Percentiles rank a stretch among this genome's conserved stretches.
These are phyloP conservation scores for Spheniscus humboldti DNA, from an alignment of 2,797 vertebrate genomes.

Conservation along the genomic window DNA sequence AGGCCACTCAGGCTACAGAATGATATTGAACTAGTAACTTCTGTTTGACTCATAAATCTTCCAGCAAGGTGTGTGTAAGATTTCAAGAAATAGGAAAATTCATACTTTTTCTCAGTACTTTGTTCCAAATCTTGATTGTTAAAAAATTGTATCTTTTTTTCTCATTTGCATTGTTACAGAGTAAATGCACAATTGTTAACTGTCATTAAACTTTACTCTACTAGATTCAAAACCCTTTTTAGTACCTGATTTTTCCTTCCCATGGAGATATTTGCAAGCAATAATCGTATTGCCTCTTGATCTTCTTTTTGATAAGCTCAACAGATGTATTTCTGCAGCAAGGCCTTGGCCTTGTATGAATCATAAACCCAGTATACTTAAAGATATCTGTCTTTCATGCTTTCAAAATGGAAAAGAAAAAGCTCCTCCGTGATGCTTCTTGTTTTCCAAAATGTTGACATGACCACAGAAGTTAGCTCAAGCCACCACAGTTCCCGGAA, in stretches of 20 bases:
- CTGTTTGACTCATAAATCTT: neutral
- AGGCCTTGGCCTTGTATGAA: neutral
- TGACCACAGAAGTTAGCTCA: neutral
- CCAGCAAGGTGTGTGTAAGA: neutral
- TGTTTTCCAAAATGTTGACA: neutral
- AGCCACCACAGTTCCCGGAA: neutral
- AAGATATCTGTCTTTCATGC: neutral
- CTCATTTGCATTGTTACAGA: neutral
- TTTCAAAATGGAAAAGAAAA: neutral
- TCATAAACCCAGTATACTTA: neutral
- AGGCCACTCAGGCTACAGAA: neutral
- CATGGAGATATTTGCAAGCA: neutral
- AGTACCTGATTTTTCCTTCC: neutral
- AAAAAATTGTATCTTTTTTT: neutral
- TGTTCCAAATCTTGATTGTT: neutral
- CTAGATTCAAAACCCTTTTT: neutral
- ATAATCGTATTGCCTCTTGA: neutral
- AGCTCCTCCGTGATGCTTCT: neutral
- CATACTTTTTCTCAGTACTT: neutral
- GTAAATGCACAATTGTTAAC: neutral
- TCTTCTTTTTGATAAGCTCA: neutral
- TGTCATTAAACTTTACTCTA: neutral
- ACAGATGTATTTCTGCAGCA: neutral
- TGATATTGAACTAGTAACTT: slow-evolving; percentile 7
- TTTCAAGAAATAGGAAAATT: neutral